Evolutionary conservation across 2,113 vertebrate species (phyloP), one percentile per base, ranked within the genome.

Genomic region (Antigone vipio): DNA sequence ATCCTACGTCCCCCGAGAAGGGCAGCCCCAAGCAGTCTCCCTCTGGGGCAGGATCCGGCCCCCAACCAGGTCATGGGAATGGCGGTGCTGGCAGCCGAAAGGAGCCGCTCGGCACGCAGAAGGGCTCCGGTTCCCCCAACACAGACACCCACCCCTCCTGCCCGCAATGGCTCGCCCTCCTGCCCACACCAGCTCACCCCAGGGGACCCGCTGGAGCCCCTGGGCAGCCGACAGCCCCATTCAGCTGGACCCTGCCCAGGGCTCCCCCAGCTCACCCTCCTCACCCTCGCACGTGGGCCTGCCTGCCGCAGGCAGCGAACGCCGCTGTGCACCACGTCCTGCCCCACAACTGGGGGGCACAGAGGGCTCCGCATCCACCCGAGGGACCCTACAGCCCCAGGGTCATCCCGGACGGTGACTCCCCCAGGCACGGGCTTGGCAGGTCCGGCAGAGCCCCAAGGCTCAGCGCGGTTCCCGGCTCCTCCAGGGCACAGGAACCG

Each of bases 381-480:
- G 1, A 34, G 2, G 29, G 29, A 12, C 21, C 47, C n/a, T 3
- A 1, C 8, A 15, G n/a, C 66, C 27, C 80, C 73, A 15, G 9
- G 17, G 23, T 20, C 6, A 2, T 20, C 60, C 24, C 40, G 21
- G 9, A 47, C 1, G 0, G 5, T 9, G 22, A 14, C 6, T 58
- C 18, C 40, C 50, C 56, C 34, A 15, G 0, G 4, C 22, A 17
- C 1, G 0, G 35, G 27, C 30, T 27, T 5, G 50, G 50, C 1
- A 0, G 40, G 29, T 5, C 22, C 1, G 2, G 40, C 47, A 44
- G n/a, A 52, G 16, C 62, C 49, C n/a, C 3, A 0, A 34, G 11
- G 23, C 19, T 75, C 18, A 1, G 44, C 23, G 3, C 2, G 1
- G 21, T 12, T 20, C 59, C 66, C 11, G 2, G 45, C 40, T 49